Percentiles rank a stretch among this genome's conserved stretches.
Conservation (phyloP, 1,140 invertebrate species). For the Lucilia cuprina region DNA sequence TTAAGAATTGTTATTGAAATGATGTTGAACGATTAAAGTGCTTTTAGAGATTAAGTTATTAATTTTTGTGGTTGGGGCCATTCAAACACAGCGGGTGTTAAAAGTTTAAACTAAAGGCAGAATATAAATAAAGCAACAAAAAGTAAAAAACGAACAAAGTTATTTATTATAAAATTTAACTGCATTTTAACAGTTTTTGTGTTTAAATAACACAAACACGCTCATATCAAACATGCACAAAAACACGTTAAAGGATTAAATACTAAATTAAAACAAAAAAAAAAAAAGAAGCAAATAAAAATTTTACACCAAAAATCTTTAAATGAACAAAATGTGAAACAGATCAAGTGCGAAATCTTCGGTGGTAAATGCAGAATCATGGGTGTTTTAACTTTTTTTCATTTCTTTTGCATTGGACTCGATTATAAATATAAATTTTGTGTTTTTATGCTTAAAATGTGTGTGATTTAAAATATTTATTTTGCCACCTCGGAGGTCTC, state of each 20-base stretch:
- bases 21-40: conserved; percentile 12
- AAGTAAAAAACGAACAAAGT: not conserved
- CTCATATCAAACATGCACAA: not conserved
- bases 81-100: conserved; percentile 24
- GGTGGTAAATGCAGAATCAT: not conserved
- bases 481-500: conserved; percentile 5
- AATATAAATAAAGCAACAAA: not conserved
- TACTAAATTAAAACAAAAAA: too few species aligned
- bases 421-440: not conserved
- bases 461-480: not conserved
- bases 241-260: not conserved
- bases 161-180: not conserved
- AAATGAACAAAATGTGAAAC: not conserved
- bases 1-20: not conserved
- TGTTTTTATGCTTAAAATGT: not conserved
- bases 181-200: conserved; percentile 15
- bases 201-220: not conserved
- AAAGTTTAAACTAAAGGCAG: not conserved
- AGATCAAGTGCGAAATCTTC: not conserved
- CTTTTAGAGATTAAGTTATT: conserved; percentile 33
- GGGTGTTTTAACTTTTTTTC: not conserved
- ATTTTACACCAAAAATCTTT: not conserved
- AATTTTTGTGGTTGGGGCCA: conserved; percentile 17
- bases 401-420: not conserved
- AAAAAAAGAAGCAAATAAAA: not conserved